Base-by-base conservation (phyloP, 2,113 vertebrate genomes). In the Charina bottae region DNA sequence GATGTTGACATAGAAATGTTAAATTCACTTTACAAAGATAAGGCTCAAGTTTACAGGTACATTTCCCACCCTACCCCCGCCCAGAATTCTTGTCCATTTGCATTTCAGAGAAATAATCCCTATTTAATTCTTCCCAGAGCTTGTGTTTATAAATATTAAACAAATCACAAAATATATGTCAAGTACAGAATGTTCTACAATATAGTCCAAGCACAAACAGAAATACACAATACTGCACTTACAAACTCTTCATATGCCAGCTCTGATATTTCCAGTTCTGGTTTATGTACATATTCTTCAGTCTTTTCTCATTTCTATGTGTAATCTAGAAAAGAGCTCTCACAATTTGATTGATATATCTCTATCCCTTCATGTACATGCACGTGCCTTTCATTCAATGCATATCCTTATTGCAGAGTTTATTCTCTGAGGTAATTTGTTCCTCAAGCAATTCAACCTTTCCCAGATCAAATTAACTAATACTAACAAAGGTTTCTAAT, bases 11-110 rank as follows among this genome's bases (percentile, higher is more conserved):
- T 97, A 99, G 97, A 99, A 99, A 99, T 97, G 98, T 98, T 98
- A 98, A 99, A 98, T 98, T 98, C 97, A 98, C 98, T 98, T 97
- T 98, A 99, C 98, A 99, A 99, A 99, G 98, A 98, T 99, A 99
- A 99, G 99, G 98, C 98, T 99, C 97, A 93, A 98, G 97, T 98
- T 84, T 98, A 98, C 97, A 98, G 97, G 95, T 98, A 95, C 96
- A 97, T 96, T 97, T 96, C 93, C 95, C 95, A 96, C 95, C 94
- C 93, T 93, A 95, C 95, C 92, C 93, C 90, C 92, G 96, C 54
- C 95, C 42, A 95, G 95, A 62, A 78, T 78, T 78, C 72, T 78
- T 95, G 96, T 95, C n/a, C 37, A 58, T 28, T 96, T 94, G 93
- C 92, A 94, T 94, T 93, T 97, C 95, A 95, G 94, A 96, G 93